These are phyloP conservation scores for Cataglyphis hispanica DNA, from an alignment of 1,140 invertebrate species.

Conservation along the genomic window DNA sequence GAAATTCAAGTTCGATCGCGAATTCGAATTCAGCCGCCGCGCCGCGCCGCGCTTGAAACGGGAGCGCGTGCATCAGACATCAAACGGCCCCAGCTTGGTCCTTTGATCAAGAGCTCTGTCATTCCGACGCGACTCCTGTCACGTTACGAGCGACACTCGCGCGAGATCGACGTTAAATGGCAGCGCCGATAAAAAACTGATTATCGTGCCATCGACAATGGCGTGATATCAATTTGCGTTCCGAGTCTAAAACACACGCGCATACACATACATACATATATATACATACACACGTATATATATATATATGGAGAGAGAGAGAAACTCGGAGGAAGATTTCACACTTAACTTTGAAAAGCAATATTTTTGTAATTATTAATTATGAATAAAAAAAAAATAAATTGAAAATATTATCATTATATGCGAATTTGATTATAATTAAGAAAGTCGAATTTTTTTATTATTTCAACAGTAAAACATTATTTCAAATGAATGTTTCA, in stretches of 20 bases:
- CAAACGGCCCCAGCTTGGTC: conserved; percentile 77
- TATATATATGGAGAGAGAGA: too few relatives aligned
- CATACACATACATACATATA: not conserved
- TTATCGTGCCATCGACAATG: conserved; percentile 75
- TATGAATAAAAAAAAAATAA: too few relatives aligned
- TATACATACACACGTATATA: too few relatives aligned
- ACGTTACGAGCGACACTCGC: conserved; percentile 61
- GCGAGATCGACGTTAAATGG: conserved; percentile 62
- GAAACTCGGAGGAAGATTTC: too few relatives aligned
- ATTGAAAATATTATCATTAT: too few relatives aligned
- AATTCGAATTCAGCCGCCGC: conserved; percentile 73
- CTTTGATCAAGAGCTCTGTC: conserved; percentile 83
- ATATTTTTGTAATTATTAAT: too few relatives aligned
- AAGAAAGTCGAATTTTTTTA: too few relatives aligned
- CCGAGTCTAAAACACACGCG: not conserved
- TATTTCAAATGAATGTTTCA: too few relatives aligned
- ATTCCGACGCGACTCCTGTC: conserved; percentile 80
- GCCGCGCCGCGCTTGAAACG: too few relatives aligned
- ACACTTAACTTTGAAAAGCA: too few relatives aligned
- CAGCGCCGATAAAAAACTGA: conserved; percentile 72
- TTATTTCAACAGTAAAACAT: too few relatives aligned
- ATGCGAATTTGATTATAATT: too few relatives aligned
- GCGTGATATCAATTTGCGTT: conserved; percentile 34
- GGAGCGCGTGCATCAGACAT: conserved; percentile 80
- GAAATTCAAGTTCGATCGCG: conserved; percentile 73